Evolutionary conservation across 2,797 vertebrate species (phyloP).

Genomic region (Enoplosus armatus): DNA sequence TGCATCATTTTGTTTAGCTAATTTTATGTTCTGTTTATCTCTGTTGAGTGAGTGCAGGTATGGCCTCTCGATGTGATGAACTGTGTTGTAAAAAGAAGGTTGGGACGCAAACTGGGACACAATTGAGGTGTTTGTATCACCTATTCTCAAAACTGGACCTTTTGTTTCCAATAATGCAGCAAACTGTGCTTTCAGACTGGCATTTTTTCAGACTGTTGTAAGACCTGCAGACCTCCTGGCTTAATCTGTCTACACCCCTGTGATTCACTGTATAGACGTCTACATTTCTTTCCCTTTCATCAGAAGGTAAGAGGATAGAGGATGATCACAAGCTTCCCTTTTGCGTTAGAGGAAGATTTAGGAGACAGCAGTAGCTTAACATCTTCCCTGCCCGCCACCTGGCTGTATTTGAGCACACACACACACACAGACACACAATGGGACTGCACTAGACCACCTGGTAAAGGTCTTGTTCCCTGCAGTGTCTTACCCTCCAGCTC

Average conservation of each 20-base stretch:
- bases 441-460: neutral
- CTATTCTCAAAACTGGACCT: neutral
- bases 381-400: neutral
- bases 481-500: slow-evolving; percentile 58
- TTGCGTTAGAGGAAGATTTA: slow-evolving; percentile 8
- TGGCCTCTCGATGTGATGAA: too few relatives aligned
- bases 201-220: neutral
- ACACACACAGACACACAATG: slow-evolving; percentile 23
- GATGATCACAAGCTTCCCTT: slow-evolving; percentile 3
- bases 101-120: neutral
- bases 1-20: too few relatives aligned
- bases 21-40: neutral
- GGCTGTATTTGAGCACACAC: slow-evolving; percentile 10
- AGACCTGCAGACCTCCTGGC: neutral
- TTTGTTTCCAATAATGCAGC: neutral
- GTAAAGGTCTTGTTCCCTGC: slow-evolving; percentile 52
- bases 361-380: slow-evolving; percentile 20
- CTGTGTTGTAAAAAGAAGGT: too few relatives aligned
- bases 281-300: slow-evolving; percentile 2
- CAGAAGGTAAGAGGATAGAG: slow-evolving; percentile 6
- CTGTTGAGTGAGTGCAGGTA: neutral
- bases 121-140: neutral
- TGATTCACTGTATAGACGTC: neutral
- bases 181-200: too few relatives aligned
- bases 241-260: neutral